These are phyloP conservation scores for Aspidapion aeneum DNA, from an alignment of 2,888 invertebrate genomes.

Conservation along the genomic window DNA sequence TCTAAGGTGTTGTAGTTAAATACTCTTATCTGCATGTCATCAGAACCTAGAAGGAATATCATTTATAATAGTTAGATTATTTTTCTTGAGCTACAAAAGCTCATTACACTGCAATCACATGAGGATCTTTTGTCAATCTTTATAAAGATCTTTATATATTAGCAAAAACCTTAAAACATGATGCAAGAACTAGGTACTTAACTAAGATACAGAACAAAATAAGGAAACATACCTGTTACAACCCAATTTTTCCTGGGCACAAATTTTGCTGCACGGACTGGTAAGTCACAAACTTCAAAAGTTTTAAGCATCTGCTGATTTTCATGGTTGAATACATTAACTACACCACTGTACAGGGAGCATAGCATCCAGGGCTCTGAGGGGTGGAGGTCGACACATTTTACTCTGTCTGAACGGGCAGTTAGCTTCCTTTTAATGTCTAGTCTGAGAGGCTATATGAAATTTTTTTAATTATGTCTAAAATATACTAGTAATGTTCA, in stretches of 20 bases:
- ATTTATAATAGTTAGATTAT: too few species aligned
- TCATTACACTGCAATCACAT: too few species aligned
- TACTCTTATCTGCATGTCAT: conserved; percentile 92
- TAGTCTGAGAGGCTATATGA: conserved; percentile 82
- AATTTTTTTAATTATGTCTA: too few species aligned
- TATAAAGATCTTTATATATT: too few species aligned
- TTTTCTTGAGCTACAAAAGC: too few species aligned
- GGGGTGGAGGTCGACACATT: conserved; percentile 97
- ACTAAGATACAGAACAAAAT: too few species aligned
- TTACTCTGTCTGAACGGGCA: conserved; percentile 96
- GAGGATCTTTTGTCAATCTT: too few species aligned
- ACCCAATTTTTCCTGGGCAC: conserved; percentile 99
- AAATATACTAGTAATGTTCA: too few species aligned
- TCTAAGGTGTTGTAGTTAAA: conserved; percentile 99
- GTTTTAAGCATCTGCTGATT: conserved; percentile 86
- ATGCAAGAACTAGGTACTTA: too few species aligned
- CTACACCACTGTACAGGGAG: conserved; percentile 97
- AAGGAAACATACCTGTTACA: conserved; percentile 69
- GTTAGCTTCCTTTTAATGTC: conserved; percentile 98
- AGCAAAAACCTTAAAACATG: too few species aligned
- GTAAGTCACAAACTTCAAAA: conserved; percentile 93
- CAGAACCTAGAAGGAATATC: conserved; percentile 65
- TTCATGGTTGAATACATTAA: conserved; percentile 99
- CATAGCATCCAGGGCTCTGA: conserved; percentile 98
- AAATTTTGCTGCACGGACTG: conserved; percentile 94